A percentile compares a stretch with the other conserved stretches of the same genome.
Conservation (phyloP, 2,888 invertebrate species). For the Lepidochrysops patricia region DNA sequence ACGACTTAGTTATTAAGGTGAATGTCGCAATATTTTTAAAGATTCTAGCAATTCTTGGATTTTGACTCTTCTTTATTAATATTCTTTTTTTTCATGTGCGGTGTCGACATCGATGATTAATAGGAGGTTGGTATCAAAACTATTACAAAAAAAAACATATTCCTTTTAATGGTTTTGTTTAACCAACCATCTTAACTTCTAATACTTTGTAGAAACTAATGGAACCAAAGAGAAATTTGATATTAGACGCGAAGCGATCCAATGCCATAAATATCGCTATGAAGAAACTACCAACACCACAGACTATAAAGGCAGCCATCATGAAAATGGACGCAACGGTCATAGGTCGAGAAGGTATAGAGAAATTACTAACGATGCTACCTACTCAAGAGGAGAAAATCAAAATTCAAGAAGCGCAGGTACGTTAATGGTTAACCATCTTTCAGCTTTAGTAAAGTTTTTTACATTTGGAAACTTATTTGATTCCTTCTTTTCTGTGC, state of each 20-base stretch:
- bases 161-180: no score
- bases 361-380: conserved; percentile 97
- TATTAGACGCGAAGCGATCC: conserved; percentile 96
- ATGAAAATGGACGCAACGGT: conserved; percentile 99
- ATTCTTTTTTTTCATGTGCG: conserved; percentile 35
- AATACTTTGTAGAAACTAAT: conserved; percentile 51
- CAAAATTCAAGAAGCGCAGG: conserved; percentile 96
- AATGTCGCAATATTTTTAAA: background rate
- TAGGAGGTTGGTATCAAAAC: conserved; percentile 42
- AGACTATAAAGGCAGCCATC: conserved; percentile 98
- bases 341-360: conserved; percentile 97
- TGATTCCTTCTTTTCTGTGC: no score
- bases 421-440: conserved; percentile 23
- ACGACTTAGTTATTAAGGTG: conserved; percentile 93
- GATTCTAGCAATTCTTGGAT: no score
- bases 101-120: conserved; percentile 13
- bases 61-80: conserved; percentile 13
- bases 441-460: background rate
- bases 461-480: no score
- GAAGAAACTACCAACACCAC: conserved; percentile 97
- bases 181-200: no score
- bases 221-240: conserved; percentile 76
- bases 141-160: no score
- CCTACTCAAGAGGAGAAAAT: conserved; percentile 97
- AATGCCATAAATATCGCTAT: conserved; percentile 99